Base-by-base conservation (phyloP, 2,888 invertebrate genomes). In the Diadegma fenestrale region DNA sequence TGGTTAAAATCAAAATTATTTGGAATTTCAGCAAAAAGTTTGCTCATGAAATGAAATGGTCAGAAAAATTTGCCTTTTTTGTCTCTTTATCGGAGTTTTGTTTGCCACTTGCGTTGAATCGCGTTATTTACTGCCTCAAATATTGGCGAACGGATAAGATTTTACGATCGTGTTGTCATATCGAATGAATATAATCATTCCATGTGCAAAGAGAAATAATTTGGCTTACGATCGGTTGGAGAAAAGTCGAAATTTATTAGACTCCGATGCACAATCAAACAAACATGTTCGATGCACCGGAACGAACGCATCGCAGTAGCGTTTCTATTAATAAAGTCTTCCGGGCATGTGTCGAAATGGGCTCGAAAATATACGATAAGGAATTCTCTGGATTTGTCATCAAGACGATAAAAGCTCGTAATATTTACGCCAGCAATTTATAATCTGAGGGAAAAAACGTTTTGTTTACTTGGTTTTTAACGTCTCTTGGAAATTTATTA, bases 321-420 rank as follows among this genome's bases (percentile, higher is more conserved):
- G 22, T 69, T 51, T 77, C 22, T 66, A 48, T 37, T 19, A 77
- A 77, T 54, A 77, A 66, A 51, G 12, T 26, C 48, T 48, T 64
- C 19, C 66, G 77, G 43, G 6, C 37, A 30, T 37, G 61, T 37
- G 66, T 17, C 48, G 17, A 30, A 75, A 61, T 68, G 66, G 12
- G 26, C 51, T 51, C 33, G n/a, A 37, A 64, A 66, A 48, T 26
- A 37, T 10, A 37, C 41, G 33, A 33, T 41, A 37, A 66, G 26
- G 17, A 33, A 45, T 26, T 45, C 4, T 5, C 6, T 33, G 43
- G 66, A 77, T 51, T 51, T 33, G 41, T 76, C 33, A 0, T 76
- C n/a, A 2, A 5, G 41, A n/a, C 22, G n/a, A 41, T 51, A 66
- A 22, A 22, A 77, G n/a, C 26, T 37, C 54, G 14, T 22, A 26